Evolutionary conservation across 2,113 vertebrate species (phyloP).

Genomic region (Hylia prasina): DNA sequence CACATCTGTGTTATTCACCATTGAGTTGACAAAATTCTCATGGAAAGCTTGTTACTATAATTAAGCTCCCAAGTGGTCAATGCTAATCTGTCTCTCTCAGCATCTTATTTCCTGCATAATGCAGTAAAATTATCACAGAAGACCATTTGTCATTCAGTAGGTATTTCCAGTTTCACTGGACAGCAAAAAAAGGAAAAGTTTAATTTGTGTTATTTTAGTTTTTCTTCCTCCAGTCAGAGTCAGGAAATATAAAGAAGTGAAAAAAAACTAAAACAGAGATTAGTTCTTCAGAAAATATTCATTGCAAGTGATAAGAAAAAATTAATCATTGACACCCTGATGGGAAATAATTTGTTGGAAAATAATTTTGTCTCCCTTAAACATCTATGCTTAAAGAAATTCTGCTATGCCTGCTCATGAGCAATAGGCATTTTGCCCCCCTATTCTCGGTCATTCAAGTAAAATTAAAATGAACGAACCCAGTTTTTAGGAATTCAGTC

Average conservation of each 20-base stretch:
- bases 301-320: background rate
- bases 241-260: background rate
- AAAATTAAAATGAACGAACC: background rate
- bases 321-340: background rate
- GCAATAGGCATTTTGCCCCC: background rate
- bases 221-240: background rate
- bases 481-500: background rate
- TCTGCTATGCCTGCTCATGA: background rate
- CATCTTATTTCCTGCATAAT: constrained; percentile 23
- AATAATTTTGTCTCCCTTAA: background rate
- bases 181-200: constrained; percentile 1
- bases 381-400: background rate
- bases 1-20: background rate
- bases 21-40: background rate
- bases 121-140: constrained; percentile 27
- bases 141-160: background rate
- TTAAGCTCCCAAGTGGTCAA: constrained; percentile 12
- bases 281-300: background rate
- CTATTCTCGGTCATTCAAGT: background rate
- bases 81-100: background rate
- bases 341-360: background rate
- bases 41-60: constrained; percentile 25
- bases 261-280: background rate
- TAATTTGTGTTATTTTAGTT: background rate
- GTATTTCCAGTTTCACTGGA: constrained; percentile 26